These are phyloP conservation scores for Subanguina moxae DNA, from an alignment of 1,140 invertebrate genomes.

Conservation along the genomic window DNA sequence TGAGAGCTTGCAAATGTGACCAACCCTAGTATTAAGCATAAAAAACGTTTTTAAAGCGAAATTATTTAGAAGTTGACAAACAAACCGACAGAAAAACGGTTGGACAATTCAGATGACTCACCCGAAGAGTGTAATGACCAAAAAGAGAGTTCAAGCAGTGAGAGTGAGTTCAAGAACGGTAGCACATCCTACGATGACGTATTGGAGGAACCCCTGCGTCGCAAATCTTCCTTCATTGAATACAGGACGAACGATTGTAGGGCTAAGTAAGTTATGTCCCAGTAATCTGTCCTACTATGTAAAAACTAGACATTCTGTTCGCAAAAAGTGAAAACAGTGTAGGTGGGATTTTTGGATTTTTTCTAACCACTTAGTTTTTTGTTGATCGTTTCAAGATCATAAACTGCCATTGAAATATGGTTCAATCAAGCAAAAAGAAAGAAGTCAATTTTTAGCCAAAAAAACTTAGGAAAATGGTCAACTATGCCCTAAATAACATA, in stretches of 20 bases:
- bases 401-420: too few relatives aligned
- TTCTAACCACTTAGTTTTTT: too few relatives aligned
- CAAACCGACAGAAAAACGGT: not conserved
- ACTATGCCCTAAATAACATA: too few relatives aligned
- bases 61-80: conserved; percentile 1
- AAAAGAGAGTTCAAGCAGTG: conserved; percentile 2
- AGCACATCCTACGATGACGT: conserved; percentile 1
- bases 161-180: not conserved
- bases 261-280: not conserved
- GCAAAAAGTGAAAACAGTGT: too few relatives aligned
- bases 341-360: too few relatives aligned
- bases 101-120: not conserved
- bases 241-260: not conserved
- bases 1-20: not conserved
- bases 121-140: not conserved
- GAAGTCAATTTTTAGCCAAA: too few relatives aligned
- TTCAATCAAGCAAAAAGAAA: too few relatives aligned
- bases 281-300: too few relatives aligned
- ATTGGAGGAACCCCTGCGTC: not conserved
- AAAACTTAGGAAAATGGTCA: too few relatives aligned
- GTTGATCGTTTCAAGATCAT: too few relatives aligned
- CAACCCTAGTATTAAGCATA: too few relatives aligned
- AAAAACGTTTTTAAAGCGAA: not conserved
- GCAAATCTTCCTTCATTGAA: not conserved
- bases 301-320: not conserved